Evolutionary conservation across 2,888 invertebrate genomes (phyloP).

Genomic region (Muschampia staudingeri): DNA sequence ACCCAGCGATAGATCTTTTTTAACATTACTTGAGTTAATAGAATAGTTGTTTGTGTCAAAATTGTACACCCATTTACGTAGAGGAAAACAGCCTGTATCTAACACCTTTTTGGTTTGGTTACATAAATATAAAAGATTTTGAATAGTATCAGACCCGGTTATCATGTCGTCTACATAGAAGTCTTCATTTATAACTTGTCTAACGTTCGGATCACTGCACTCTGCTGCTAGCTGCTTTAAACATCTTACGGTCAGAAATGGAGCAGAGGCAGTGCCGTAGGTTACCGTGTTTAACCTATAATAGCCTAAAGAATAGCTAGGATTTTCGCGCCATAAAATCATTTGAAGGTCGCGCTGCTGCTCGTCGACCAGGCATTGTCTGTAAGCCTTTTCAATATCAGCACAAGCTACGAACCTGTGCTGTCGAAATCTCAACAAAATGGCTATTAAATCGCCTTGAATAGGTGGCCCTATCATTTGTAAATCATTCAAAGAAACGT

Average conservation of each 20-base stretch:
- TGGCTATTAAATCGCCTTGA: slow-evolving; percentile 27
- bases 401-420: slow-evolving; percentile 32
- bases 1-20: slow-evolving; percentile 33
- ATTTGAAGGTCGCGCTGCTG: slow-evolving; percentile 28
- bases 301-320: slow-evolving; percentile 13
- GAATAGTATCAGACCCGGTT: slow-evolving; percentile 56
- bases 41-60: slow-evolving; percentile 2
- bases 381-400: slow-evolving; percentile 45
- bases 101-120: slow-evolving; percentile 18
- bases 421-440: slow-evolving; percentile 28
- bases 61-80: slow-evolving; percentile 50
- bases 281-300: slow-evolving; percentile 64
- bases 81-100: slow-evolving; percentile 44
- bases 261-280: slow-evolving; percentile 65
- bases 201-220: slow-evolving; percentile 45
- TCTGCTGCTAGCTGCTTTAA: slow-evolving; percentile 63
- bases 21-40: background rate
- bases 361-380: slow-evolving; percentile 30
- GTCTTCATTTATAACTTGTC: slow-evolving; percentile 56
- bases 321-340: slow-evolving; percentile 37
- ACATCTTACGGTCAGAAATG: slow-evolving; percentile 63
- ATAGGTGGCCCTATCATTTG: slow-evolving; percentile 36
- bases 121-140: slow-evolving; percentile 25
- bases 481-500: slow-evolving; percentile 36
- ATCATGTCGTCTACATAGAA: slow-evolving; percentile 68